A percentile compares a stretch with the other conserved stretches of the same genome.
phyloP scores from a whole-genome alignment of 1,140 invertebrate genomes.

The Bombyx mori region DNA sequence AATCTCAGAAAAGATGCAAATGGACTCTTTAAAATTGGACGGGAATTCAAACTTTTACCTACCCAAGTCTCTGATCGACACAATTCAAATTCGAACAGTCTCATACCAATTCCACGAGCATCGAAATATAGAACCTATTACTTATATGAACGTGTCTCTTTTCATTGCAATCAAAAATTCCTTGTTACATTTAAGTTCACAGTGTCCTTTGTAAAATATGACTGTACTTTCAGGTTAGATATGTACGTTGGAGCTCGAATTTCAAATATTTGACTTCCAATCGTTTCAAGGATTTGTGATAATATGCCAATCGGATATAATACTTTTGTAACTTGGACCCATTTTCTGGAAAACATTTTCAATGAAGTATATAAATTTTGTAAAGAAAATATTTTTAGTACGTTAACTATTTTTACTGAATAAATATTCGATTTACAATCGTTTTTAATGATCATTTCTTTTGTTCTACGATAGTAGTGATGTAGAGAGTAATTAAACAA shows the following conservation, averaged over 20 bases:
- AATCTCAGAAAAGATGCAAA: conserved; percentile 45
- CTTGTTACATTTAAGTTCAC: conserved; percentile 7
- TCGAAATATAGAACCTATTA: neutral
- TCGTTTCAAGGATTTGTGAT: conserved; percentile 38
- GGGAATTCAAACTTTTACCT: conserved; percentile 42
- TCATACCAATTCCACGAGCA: neutral
- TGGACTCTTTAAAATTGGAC: conserved; percentile 41
- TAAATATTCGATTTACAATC: neutral
- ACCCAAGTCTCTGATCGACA: conserved; percentile 30
- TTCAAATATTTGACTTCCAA: conserved; percentile 31
- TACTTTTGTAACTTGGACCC: conserved; percentile 24
- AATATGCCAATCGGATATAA: conserved; percentile 37
- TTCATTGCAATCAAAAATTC: neutral
- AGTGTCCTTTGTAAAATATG: conserved; percentile 30
- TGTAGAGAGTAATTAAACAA: no score
- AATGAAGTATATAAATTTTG: conserved; percentile 45
- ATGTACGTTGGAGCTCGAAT: conserved; percentile 20
- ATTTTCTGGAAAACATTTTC: conserved; percentile 18
- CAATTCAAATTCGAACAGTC: conserved; percentile 3
- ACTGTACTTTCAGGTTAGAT: conserved; percentile 31
- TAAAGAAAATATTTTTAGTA: conserved; percentile 18
- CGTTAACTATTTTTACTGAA: no score
- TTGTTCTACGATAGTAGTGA: no score
- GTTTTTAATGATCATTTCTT: neutral
- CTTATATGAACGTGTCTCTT: neutral